Evolutionary conservation across 2,888 invertebrate genomes (phyloP).

Genomic region (Anaspis maculata): DNA sequence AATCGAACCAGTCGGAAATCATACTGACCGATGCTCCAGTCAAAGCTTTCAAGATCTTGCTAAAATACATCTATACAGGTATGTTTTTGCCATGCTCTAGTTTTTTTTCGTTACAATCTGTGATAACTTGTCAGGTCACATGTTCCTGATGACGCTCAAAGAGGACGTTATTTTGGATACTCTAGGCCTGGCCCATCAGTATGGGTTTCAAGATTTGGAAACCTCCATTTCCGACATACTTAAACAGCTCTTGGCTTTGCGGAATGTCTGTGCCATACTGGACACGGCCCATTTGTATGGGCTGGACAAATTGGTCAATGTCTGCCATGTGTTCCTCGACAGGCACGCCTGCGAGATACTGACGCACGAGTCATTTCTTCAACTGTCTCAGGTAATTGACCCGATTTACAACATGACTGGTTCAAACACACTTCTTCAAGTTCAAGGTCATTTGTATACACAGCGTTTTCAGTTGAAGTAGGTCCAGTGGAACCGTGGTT

Average conservation of each 20-base stretch:
- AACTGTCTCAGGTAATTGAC: slow-evolving; percentile 66
- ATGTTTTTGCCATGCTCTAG: too few relatives aligned
- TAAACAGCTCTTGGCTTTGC: slow-evolving; percentile 74
- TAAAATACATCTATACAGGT: slow-evolving; percentile 95
- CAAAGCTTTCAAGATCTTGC: slow-evolving; percentile 77
- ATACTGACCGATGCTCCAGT: slow-evolving; percentile 75
- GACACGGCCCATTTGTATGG: slow-evolving; percentile 80
- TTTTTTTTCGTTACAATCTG: slow-evolving; percentile 3
- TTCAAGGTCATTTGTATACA: too few relatives aligned
- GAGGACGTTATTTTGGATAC: slow-evolving; percentile 65
- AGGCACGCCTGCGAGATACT: slow-evolving; percentile 79
- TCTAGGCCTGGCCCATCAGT: slow-evolving; percentile 87
- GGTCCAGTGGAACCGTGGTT: too few relatives aligned
- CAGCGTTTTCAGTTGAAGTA: too few relatives aligned
- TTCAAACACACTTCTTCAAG: too few relatives aligned
- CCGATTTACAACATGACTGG: too few relatives aligned
- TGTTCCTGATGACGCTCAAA: slow-evolving; percentile 57
- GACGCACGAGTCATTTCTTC: slow-evolving; percentile 73
- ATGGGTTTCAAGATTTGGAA: slow-evolving; percentile 89
- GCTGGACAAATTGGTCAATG: slow-evolving; percentile 57
- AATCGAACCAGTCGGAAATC: slow-evolving; percentile 70
- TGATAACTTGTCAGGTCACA: slow-evolving; percentile 46
- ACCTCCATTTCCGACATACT: slow-evolving; percentile 88
- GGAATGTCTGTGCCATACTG: slow-evolving; percentile 91
- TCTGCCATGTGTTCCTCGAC: slow-evolving; percentile 88